Base-by-base conservation (phyloP, 1,140 invertebrate genomes). In the Bombus pascuorum region DNA sequence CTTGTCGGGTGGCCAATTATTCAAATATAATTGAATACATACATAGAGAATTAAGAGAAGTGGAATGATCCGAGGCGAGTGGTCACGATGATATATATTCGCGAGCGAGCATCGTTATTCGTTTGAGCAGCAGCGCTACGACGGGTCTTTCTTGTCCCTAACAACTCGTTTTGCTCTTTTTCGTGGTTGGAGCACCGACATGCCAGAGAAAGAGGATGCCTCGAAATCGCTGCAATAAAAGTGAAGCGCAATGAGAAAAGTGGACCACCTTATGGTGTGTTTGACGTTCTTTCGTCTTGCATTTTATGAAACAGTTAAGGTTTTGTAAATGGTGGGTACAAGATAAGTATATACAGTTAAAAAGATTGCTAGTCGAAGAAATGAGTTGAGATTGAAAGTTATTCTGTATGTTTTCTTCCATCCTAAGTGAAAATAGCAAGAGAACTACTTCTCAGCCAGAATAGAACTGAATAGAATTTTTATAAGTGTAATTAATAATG, bases 1-100 rank as follows among this genome's bases (percentile, higher is more conserved):
- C 34, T 87, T 39, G 83, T 76, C 83, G 39, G 85, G 81, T 88
- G 89, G 84, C 84, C 90, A 90, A 90, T 91, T 88, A 91, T 91
- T 91, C 90, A 90, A 90, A 91, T 90, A 90, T 86, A 86, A 91
- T 91, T 81, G 90, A 90, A 91, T 91, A 91, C 87, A 91, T 91
- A 88, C 90, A 91, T 91, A 88, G 86, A 37, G 53, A 91, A 91
- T 77, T 81, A 77, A 85, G 70, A 78, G 70, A 75, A 78, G 47
- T 77, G 79, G 62, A 68, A 32, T 83, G 89, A 82, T 82, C 34
- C 80, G 62, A 22, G 53, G n/a, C 42, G n/a, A 80, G 39, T 10
- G 65, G 57, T 10, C 66, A 68, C 42, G 82, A 82, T 83, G 81
- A 83, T 82, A 75, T 75, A 83, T 86, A 85, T 57, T 47, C 81